Evolutionary conservation across 2,797 vertebrate genomes (phyloP).

Genomic region (Graptemys geographica): DNA sequence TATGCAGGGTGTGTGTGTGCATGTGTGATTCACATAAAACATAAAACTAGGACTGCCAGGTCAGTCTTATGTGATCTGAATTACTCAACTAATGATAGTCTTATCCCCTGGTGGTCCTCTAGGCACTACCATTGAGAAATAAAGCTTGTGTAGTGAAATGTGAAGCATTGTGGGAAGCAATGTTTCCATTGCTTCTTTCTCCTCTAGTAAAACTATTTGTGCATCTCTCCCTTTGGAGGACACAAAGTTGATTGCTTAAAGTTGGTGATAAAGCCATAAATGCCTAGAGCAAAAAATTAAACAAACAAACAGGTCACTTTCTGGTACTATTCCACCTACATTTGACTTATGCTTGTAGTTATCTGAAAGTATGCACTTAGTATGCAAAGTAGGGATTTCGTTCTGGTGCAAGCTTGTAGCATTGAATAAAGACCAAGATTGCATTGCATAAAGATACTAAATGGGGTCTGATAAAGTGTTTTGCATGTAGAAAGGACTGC

Average conservation of each 20-base stretch:
- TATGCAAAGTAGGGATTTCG: neutral
- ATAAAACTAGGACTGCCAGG: slow-evolving; percentile 55
- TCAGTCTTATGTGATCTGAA: slow-evolving; percentile 68
- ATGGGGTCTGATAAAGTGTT: slow-evolving; percentile 24
- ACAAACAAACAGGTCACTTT: neutral
- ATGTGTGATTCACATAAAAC: slow-evolving; percentile 60
- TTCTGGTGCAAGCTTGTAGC: neutral
- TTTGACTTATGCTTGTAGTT: neutral
- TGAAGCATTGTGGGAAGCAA: neutral
- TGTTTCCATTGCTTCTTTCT: neutral
- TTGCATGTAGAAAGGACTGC: neutral
- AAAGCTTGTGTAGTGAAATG: slow-evolving; percentile 17
- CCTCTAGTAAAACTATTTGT: neutral
- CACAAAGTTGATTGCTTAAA: neutral
- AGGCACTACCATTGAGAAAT: slow-evolving; percentile 42
- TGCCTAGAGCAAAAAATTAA: neutral
- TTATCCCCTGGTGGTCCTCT: slow-evolving; percentile 26
- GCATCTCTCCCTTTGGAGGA: neutral
- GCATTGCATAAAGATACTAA: neutral
- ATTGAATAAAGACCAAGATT: neutral
- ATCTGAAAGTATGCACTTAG: neutral
- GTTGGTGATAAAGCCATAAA: neutral
- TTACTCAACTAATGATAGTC: slow-evolving; percentile 67
- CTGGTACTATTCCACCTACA: neutral
- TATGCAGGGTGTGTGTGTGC: neutral